Base-by-base conservation (phyloP, 2,888 invertebrate species). In the Phengaris alcon region DNA sequence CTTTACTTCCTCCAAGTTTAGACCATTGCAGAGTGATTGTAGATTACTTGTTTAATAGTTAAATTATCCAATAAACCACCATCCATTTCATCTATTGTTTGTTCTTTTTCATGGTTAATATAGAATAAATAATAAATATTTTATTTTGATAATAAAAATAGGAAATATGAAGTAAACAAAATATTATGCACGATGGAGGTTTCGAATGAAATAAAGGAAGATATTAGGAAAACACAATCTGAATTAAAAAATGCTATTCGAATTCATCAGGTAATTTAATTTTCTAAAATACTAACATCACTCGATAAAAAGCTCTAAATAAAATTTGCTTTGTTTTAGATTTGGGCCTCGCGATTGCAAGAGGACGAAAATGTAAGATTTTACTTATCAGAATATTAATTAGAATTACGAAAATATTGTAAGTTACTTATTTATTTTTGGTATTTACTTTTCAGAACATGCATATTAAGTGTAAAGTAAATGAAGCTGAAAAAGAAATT, bases 201-300 rank as follows among this genome's bases (percentile, higher is more conserved):
- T 80, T 94, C 95, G 77, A 94, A 94, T 84, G 92, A 94, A 87
- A 93, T 95, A 83, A 94, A 94, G 83, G 94, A 94, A 88, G 94
- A 95, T 83, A 95, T 95, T 85, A 90, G 94, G 77, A 91, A 91
- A 87, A 94, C 94, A 79, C 95, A 95, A 85, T 90, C 90, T 76
- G 94, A 95, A 83, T 90, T 95, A 82, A 95, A 94, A 91, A 94
- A 94, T 85, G 95, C 95, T 78, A 95, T 95, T 83, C 91, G 94
- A 83, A 90, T 94, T 86, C 95, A 95, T 90, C 95, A 95, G 94
- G 95, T 95, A 86, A 88, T 54, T 59, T 22, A 51, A 6, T 22
- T 6, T 70, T 15, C n/a, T 15, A 12, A 13, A 35, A 35, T 72
- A 15, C 9, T 46, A 6, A 44, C 13, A 35, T 52, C 9, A 69